Conservation (phyloP, 2,888 invertebrate genomes). For the Noctua janthina region DNA sequence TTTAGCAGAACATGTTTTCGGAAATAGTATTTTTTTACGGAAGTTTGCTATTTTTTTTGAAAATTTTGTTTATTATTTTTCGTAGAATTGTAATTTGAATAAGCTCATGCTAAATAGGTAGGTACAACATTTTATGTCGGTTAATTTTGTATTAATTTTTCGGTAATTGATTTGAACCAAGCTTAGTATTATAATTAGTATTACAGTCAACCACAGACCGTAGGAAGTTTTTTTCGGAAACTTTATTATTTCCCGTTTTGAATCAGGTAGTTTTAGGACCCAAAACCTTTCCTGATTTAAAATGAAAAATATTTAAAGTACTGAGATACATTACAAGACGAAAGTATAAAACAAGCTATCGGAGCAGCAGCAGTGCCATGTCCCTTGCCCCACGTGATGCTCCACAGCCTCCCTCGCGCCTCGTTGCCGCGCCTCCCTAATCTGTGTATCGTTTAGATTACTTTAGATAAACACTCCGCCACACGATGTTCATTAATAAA, state of each 20-base stretch:
- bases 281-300: conserved; percentile 1
- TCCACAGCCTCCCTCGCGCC: not conserved
- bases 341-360: conserved; percentile 10
- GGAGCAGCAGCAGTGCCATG: not conserved
- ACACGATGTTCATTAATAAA: conserved; percentile 29
- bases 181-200: no score
- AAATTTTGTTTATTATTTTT: no score
- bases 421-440: conserved; percentile 37
- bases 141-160: no score
- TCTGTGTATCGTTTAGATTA: conserved; percentile 63
- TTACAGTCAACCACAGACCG: no score
- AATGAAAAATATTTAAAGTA: not conserved
- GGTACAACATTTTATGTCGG: no score
- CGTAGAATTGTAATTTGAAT: no score
- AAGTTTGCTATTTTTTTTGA: no score
- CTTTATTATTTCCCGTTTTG: not conserved
- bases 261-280: not conserved
- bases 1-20: no score
- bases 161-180: no score
- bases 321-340: not conserved
- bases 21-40: no score
- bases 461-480: conserved; percentile 57
- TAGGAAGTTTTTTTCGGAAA: no score
- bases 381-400: conserved; percentile 32
- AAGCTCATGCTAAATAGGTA: no score